phyloP scores from a whole-genome alignment of 2,888 invertebrate species.

The Drosophila tripunctata region DNA sequence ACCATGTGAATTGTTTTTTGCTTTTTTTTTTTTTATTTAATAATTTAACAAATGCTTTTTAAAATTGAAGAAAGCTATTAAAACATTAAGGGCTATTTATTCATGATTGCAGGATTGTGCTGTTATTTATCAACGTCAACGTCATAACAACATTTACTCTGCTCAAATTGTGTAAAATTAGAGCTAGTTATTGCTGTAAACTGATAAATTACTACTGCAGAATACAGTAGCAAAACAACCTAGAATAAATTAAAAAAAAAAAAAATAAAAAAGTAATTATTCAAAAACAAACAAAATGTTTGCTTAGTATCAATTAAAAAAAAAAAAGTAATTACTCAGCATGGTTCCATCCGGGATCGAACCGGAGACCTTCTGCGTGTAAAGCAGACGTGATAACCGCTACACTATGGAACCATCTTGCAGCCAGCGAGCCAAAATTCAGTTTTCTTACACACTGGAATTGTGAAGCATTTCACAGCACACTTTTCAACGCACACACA shows the following conservation, averaged over 20 bases:
- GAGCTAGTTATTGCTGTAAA: no score
- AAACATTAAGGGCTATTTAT: no score
- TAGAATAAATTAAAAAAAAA: not conserved
- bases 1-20: constrained; percentile 71
- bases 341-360: constrained; percentile 76
- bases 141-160: no score
- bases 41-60: not conserved
- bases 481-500: constrained; percentile 1
- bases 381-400: constrained; percentile 85
- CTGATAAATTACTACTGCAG: no score
- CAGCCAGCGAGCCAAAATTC: not conserved
- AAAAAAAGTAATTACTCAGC: not conserved
- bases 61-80: no score
- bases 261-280: no score
- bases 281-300: not conserved
- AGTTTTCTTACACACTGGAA: constrained; percentile 40
- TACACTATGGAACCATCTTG: constrained; percentile 83
- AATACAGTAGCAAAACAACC: not conserved
- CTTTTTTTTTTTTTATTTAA: not conserved
- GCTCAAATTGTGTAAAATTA: not conserved
- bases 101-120: no score
- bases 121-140: constrained; percentile 65
- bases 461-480: not conserved
- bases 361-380: constrained; percentile 85
- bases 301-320: no score